A percentile compares a stretch with the other conserved stretches of the same genome.
Conservation (phyloP, 2,797 vertebrate species). For the Enteromius thamalakanensis region DNA sequence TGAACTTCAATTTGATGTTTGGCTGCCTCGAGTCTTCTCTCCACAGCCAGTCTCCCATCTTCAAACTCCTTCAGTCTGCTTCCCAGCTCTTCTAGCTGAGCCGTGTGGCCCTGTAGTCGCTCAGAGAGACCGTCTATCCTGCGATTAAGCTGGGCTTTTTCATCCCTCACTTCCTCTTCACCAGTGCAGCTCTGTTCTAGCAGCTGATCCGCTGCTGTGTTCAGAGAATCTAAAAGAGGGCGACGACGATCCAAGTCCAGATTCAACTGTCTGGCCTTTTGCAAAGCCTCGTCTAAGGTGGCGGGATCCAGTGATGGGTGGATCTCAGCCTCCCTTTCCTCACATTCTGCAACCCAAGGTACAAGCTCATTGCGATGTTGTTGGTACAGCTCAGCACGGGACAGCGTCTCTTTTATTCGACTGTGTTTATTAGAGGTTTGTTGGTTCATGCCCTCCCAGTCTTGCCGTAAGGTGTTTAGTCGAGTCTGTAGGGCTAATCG, state of each 20-base stretch:
- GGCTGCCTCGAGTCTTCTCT: constrained; percentile 91
- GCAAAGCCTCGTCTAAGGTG: constrained; percentile 85
- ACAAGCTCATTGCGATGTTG: constrained; percentile 84
- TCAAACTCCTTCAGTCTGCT: constrained; percentile 94
- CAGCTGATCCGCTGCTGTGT: constrained; percentile 88
- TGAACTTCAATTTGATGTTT: constrained; percentile 96
- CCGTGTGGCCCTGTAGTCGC: constrained; percentile 81
- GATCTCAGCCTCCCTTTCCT: constrained; percentile 79
- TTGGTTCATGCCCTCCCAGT: constrained; percentile 90
- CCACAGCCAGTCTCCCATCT: constrained; percentile 89
- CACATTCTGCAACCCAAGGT: constrained; percentile 89
- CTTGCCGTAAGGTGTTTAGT: constrained; percentile 81
- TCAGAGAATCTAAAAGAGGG: constrained; percentile 88
- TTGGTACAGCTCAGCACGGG: constrained; percentile 88
- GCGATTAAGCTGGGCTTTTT: constrained; percentile 91
- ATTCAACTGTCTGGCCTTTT: constrained; percentile 83
- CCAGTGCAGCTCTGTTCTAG: constrained; percentile 88
- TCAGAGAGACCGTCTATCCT: constrained; percentile 87
- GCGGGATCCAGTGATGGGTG: constrained; percentile 82
- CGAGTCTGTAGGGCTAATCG: constrained; percentile 84
- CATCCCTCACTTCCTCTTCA: constrained; percentile 91
- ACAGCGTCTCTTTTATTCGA: constrained; percentile 84
- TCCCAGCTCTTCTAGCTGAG: constrained; percentile 91
- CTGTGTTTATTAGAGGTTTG: constrained; percentile 79
- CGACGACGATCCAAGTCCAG: constrained; percentile 89